phyloP scores from a whole-genome alignment of 2,888 invertebrate genomes.

The Onchidella celtica region DNA sequence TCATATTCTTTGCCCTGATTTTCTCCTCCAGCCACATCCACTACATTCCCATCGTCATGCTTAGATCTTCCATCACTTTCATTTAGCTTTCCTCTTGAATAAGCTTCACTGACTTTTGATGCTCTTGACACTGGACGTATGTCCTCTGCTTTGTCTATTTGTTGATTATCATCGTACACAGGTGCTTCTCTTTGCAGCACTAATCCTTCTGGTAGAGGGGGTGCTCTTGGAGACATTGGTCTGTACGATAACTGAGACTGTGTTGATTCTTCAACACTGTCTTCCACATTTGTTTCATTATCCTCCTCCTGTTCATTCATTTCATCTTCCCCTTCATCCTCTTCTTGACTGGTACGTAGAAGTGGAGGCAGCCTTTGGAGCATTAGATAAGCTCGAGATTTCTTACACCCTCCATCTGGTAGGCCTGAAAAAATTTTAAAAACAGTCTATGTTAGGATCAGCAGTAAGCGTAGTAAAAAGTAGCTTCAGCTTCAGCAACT shows the following conservation, averaged over 20 bases:
- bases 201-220: constrained; percentile 74
- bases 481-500: too few relatives aligned
- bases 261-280: constrained; percentile 50
- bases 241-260: constrained; percentile 77
- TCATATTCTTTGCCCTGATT: background rate
- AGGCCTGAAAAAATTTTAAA: too few relatives aligned
- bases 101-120: background rate
- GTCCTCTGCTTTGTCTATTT: constrained; percentile 1
- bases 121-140: constrained; percentile 19
- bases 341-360: constrained; percentile 58
- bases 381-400: constrained; percentile 71
- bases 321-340: constrained; percentile 58
- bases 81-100: constrained; percentile 1
- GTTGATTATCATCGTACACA: constrained; percentile 52
- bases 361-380: constrained; percentile 62
- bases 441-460: too few relatives aligned
- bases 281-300: constrained; percentile 25
- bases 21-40: background rate
- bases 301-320: constrained; percentile 56
- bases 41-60: background rate
- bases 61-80: background rate
- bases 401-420: constrained; percentile 73
- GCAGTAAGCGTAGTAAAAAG: too few relatives aligned
- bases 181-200: constrained; percentile 62
- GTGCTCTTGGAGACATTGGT: constrained; percentile 75